Percentiles rank a stretch among this genome's conserved stretches.
phyloP scores from a whole-genome alignment of 2,797 vertebrate genomes.

The Mus spretus region DNA sequence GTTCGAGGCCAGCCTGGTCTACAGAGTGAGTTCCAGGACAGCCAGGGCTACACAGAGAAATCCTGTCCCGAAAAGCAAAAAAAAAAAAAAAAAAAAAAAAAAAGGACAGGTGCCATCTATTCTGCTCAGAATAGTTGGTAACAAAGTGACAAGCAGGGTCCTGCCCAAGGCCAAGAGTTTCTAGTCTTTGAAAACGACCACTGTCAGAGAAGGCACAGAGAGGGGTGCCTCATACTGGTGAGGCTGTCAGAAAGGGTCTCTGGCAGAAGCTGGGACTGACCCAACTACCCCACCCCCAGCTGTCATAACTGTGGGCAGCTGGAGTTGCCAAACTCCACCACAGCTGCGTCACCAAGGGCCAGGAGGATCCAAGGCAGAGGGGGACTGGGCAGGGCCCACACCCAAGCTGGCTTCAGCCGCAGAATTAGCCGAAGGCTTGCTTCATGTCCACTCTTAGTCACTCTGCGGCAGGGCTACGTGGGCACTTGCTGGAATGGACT shows the following conservation, averaged over 20 bases:
- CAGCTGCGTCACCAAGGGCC: constrained; percentile 73
- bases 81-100: neutral
- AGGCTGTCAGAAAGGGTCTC: neutral
- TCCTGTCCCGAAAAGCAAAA: too few species aligned
- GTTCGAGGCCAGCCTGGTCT: too few species aligned
- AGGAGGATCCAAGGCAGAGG: neutral
- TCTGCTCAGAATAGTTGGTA: neutral
- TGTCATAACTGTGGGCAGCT: constrained; percentile 58
- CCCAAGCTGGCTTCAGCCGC: neutral
- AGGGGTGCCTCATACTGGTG: too few species aligned
- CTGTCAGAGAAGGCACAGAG: neutral
- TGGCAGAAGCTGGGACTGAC: neutral
- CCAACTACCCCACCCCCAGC: neutral
- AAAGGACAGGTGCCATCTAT: neutral
- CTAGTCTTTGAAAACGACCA: neutral
- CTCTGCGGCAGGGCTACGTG: fast-evolving
- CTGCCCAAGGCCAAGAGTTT: neutral
- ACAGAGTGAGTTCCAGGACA: too few species aligned
- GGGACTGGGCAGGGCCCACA: neutral
- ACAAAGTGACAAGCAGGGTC: neutral
- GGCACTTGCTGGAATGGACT: neutral
- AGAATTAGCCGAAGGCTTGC: neutral
- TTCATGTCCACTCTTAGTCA: neutral
- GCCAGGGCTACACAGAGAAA: too few species aligned
- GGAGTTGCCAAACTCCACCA: constrained; percentile 67